Evolutionary conservation across 2,888 invertebrate genomes (phyloP), one percentile per base, ranked within the genome.

Genomic region (Meta bourneti): DNA sequence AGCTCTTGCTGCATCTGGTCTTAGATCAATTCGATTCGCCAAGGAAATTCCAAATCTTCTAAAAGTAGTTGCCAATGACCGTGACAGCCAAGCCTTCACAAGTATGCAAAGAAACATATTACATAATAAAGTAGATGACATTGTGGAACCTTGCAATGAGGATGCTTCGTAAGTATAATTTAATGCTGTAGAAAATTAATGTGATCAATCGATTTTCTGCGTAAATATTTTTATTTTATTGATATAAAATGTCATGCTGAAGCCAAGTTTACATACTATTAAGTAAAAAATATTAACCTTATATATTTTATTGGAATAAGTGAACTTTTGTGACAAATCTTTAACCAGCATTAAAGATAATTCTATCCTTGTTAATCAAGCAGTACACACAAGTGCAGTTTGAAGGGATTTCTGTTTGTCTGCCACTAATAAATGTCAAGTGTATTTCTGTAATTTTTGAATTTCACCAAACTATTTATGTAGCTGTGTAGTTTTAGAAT

Each of bases 11-110:
- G 99, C 99, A 0, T 98, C 99, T 13, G 99, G 99, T 0, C 95
- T 99, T 70, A 96, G 99, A 72, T 98, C 99, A 92, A 97, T 99
- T 93, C 96, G 99, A 20, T 99, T 99, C 95, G 99, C 99, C 0
- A 97, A 98, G 94, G 99, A 99, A 96, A 96, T 99, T 16, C 96
- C 97, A 0, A 97, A 97, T n/a, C 95, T 98, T 0, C 96, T 75
- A 13, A 71, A 71, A 19, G 97, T 99, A 19, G 95, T 98, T n/a
- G 98, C 98, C 0, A 99, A 99, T 95, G 99, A 99, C 95, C 96
- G 98, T 92, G 98, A 98, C 0, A 95, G 95, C 51, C 96, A 96
- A 94, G 99, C 99, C 0, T 98, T 98, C 0, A 96, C 97, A 89
- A 97, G 97, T 69, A 99, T 99, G 91, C 96, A 96, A 94, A 96